Evolutionary conservation across 2,888 invertebrate species (phyloP).

Genomic region (Leptinotarsa tumamoca): DNA sequence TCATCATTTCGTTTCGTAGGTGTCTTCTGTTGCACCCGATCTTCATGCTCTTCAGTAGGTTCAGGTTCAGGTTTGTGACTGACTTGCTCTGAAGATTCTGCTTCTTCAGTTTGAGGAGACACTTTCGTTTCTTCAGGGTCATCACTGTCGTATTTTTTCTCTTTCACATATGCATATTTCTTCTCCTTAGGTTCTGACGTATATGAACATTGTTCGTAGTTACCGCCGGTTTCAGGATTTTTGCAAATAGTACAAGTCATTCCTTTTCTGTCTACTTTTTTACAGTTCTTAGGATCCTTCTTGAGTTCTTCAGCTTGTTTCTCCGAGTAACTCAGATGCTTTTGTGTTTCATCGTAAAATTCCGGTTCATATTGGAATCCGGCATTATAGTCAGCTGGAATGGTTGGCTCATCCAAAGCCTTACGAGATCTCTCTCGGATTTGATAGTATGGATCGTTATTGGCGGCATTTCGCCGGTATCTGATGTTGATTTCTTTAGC

Average conservation of each 20-base stretch:
- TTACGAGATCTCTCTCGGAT: conserved; percentile 64
- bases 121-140: conserved; percentile 66
- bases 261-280: conserved; percentile 73
- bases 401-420: conserved; percentile 69
- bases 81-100: conserved; percentile 22
- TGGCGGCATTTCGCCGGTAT: conserved; percentile 65
- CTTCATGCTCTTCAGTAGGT: conserved; percentile 46
- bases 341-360: conserved; percentile 41
- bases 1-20: conserved; percentile 44
- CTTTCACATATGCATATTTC: conserved; percentile 76
- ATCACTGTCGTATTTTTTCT: conserved; percentile 73
- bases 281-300: conserved; percentile 75
- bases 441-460: conserved; percentile 69
- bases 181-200: conserved; percentile 80
- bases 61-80: conserved; percentile 34
- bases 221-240: conserved; percentile 79
- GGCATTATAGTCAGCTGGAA: conserved; percentile 67
- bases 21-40: conserved; percentile 35
- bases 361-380: conserved; percentile 59
- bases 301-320: conserved; percentile 72
- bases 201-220: conserved; percentile 85
- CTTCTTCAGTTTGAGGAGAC: conserved; percentile 34
- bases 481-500: conserved; percentile 57
- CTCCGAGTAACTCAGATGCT: conserved; percentile 69
- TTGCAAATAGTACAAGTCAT: conserved; percentile 81